Percentiles rank a stretch among this genome's conserved stretches.
Evolutionary conservation across 2,888 invertebrate genomes (phyloP).

Genomic region (Drosophila lacicola): DNA sequence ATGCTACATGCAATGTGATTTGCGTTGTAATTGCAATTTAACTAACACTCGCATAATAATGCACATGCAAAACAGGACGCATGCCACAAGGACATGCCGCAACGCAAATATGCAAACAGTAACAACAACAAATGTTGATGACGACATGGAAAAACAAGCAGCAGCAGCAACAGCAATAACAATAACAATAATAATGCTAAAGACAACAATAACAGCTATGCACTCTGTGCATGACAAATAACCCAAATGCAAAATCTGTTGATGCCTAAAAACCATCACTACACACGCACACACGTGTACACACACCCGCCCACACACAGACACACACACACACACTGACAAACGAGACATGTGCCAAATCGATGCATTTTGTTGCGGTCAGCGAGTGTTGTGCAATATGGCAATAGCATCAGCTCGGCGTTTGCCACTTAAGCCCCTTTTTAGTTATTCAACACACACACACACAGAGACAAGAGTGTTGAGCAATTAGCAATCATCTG

Average conservation of each 20-base stretch:
- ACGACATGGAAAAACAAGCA: conserved; percentile 55
- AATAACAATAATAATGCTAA: conserved; percentile 32
- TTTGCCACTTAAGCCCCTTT: conserved; percentile 23
- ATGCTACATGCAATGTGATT: conserved; percentile 58
- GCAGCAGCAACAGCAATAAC: conserved; percentile 29
- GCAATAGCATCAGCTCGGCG: conserved; percentile 5
- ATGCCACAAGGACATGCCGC: conserved; percentile 48
- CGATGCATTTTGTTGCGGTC: conserved; percentile 51
- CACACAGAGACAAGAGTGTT: conserved; percentile 53
- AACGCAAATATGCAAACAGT: conserved; percentile 46
- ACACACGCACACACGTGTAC: conserved; percentile 20
- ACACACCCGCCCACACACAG: conserved; percentile 6
- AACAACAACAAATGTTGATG: conserved; percentile 23
- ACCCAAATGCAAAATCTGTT: conserved; percentile 77
- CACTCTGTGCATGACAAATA: conserved; percentile 70
- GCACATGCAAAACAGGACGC: conserved; percentile 41
- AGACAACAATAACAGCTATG: conserved; percentile 25
- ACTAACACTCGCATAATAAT: conserved; percentile 75
- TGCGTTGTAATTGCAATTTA: conserved; percentile 76
- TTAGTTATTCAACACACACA: conserved; percentile 34
- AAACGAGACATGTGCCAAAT: conserved; percentile 42
- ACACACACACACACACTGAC: conserved; percentile 5
- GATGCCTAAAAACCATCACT: conserved; percentile 64
- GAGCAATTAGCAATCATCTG: conserved; percentile 69
- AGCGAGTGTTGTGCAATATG: conserved; percentile 23